Percentiles rank a stretch among this genome's conserved stretches.
Conservation (phyloP, 2,888 invertebrate genomes). For the Thecophora atra region DNA sequence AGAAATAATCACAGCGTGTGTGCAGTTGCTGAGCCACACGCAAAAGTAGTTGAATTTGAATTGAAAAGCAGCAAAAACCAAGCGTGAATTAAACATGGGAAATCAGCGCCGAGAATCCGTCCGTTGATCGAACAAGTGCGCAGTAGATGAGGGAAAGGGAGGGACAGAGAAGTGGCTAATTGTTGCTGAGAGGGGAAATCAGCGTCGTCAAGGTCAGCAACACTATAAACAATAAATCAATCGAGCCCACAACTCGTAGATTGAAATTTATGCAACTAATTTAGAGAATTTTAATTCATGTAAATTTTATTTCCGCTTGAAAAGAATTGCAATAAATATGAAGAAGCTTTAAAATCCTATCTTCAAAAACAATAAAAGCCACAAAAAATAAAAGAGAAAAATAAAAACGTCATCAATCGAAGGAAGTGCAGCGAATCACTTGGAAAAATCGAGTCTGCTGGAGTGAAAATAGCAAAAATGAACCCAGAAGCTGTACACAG, state of each 20-base stretch:
- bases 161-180: not conserved
- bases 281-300: not conserved
- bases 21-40: not conserved
- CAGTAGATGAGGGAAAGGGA: not conserved
- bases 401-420: too few species aligned
- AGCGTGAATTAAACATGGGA: not conserved
- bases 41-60: not conserved
- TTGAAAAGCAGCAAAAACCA: not conserved
- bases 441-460: too few species aligned
- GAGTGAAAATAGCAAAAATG: too few species aligned
- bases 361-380: not conserved
- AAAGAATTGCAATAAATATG: not conserved
- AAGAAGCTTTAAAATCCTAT: not conserved
- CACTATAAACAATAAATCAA: not conserved
- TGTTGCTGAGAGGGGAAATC: not conserved
- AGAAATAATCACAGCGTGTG: not conserved
- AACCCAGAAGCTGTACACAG: too few species aligned
- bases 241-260: not conserved
- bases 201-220: conserved; percentile 8
- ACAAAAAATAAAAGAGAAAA: not conserved
- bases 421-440: too few species aligned
- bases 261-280: not conserved
- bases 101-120: not conserved
- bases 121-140: not conserved
- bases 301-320: not conserved